phyloP scores from a whole-genome alignment of 2,113 vertebrate species.

The Danionella cerebrum region DNA sequence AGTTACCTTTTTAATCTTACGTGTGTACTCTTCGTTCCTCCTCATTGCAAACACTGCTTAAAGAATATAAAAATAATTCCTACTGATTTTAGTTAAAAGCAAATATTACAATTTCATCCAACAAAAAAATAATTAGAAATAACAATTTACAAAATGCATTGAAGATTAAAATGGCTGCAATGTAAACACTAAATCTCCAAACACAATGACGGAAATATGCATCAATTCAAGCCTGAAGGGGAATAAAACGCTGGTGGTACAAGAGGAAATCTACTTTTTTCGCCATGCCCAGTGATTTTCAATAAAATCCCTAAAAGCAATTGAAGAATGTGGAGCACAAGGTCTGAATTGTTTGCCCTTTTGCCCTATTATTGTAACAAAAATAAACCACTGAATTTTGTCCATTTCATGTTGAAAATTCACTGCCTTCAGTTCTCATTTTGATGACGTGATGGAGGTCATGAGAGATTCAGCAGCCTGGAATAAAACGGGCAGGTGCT shows the following conservation, averaged over 20 bases:
- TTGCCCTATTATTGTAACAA: constrained; percentile 10
- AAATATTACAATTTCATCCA: too few relatives aligned
- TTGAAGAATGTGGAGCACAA: neutral
- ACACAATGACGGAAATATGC: neutral
- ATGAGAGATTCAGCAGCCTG: neutral
- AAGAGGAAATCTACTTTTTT: constrained; percentile 27
- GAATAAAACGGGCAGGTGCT: too few relatives aligned
- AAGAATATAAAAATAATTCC: too few relatives aligned
- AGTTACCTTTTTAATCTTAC: too few relatives aligned
- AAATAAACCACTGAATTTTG: constrained; percentile 12
- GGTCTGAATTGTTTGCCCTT: neutral
- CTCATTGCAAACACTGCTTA: too few relatives aligned
- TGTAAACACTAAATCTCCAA: neutral
- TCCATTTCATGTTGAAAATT: constrained; percentile 19
- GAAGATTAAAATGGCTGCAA: neutral
- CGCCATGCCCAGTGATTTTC: constrained; percentile 13
- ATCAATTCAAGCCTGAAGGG: neutral
- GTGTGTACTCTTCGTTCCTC: too few relatives aligned
- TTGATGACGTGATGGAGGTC: constrained; percentile 19
- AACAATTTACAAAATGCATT: too few relatives aligned
- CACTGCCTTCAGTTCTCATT: constrained; percentile 4
- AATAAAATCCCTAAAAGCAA: constrained; percentile 23
- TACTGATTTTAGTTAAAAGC: too few relatives aligned
- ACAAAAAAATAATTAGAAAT: too few relatives aligned
- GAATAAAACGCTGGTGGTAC: neutral